Percentiles rank a stretch among this genome's conserved stretches.
phyloP scores from a whole-genome alignment of 2,113 vertebrate genomes.

The human region DNA sequence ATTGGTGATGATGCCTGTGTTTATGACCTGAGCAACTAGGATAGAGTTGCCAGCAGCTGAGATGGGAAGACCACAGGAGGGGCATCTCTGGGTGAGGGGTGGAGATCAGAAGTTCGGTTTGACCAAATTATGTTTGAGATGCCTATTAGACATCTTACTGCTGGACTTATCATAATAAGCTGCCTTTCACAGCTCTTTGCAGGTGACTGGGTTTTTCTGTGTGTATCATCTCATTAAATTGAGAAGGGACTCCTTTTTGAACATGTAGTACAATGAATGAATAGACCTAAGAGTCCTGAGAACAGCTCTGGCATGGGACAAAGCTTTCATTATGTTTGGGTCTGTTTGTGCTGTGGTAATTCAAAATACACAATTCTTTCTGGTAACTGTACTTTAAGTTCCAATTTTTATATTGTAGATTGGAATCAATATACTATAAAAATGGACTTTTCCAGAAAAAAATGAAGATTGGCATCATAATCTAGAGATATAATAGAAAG shows the following conservation, averaged over 20 bases:
- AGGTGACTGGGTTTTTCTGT: neutral
- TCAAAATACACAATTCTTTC: neutral
- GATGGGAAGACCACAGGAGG: neutral
- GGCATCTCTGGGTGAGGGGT: neutral
- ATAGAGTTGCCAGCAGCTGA: neutral
- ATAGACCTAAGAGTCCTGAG: neutral
- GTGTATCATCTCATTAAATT: neutral
- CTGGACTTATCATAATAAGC: neutral
- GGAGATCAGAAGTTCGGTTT: neutral
- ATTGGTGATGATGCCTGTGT: neutral
- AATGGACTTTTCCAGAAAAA: slow-evolving; percentile 16
- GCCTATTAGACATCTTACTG: neutral
- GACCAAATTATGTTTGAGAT: neutral
- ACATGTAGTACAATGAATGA: neutral
- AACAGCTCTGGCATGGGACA: neutral
- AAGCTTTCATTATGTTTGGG: neutral
- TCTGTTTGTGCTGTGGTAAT: neutral
- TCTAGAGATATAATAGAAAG: slow-evolving; percentile 43
- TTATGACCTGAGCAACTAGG: neutral
- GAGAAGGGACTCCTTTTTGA: slow-evolving; percentile 1
- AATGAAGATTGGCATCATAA: slow-evolving; percentile 40
- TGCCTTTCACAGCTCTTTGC: neutral
- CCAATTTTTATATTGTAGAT: neutral
- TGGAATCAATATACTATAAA: neutral
- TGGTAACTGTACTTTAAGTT: neutral